Percentiles rank a stretch among this genome's conserved stretches.
Conservation (phyloP, 2,888 invertebrate genomes). For the Metalampra italica region DNA sequence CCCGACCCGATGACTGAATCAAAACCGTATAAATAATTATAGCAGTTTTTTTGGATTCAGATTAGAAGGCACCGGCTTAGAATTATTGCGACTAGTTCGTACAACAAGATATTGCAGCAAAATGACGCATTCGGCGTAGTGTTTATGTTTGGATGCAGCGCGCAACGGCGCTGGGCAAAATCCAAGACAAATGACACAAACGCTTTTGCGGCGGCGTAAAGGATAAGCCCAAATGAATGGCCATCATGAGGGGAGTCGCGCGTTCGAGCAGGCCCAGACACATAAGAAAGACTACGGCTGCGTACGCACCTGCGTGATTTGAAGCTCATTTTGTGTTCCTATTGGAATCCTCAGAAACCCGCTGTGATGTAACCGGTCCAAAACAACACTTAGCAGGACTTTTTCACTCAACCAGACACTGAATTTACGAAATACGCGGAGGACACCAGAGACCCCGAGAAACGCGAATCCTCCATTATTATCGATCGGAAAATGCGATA, state of each 20-base stretch:
- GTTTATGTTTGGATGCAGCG: slow-evolving; percentile 65
- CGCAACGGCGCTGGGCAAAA: slow-evolving; percentile 55
- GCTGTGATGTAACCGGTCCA: slow-evolving; percentile 73
- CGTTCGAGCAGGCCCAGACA: slow-evolving; percentile 93
- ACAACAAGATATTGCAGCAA: slow-evolving; percentile 5
- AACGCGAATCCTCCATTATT: slow-evolving; percentile 76
- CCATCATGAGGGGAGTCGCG: slow-evolving; percentile 77
- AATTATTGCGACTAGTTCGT: not conserved
- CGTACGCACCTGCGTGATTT: slow-evolving; percentile 96
- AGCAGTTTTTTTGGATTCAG: slow-evolving; percentile 2
- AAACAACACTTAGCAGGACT: slow-evolving; percentile 70
- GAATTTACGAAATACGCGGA: slow-evolving; percentile 59
- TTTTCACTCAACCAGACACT: slow-evolving; percentile 61
- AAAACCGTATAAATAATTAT: not conserved
- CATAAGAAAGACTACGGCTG: slow-evolving; percentile 93
- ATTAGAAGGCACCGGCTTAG: slow-evolving; percentile 1
- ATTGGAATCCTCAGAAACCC: slow-evolving; percentile 60
- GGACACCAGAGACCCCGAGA: slow-evolving; percentile 69
- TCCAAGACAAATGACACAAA: slow-evolving; percentile 71
- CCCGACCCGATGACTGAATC: not conserved
- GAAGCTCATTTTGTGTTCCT: slow-evolving; percentile 71
- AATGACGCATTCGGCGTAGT: slow-evolving; percentile 50
- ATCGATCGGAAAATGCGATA: slow-evolving; percentile 81
- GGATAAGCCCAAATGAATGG: slow-evolving; percentile 77
- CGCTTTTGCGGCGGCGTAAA: slow-evolving; percentile 78